Evolutionary conservation across 1,140 invertebrate genomes (phyloP), one percentile per base, ranked within the genome.

Genomic region (Anadara kagoshimensis): DNA sequence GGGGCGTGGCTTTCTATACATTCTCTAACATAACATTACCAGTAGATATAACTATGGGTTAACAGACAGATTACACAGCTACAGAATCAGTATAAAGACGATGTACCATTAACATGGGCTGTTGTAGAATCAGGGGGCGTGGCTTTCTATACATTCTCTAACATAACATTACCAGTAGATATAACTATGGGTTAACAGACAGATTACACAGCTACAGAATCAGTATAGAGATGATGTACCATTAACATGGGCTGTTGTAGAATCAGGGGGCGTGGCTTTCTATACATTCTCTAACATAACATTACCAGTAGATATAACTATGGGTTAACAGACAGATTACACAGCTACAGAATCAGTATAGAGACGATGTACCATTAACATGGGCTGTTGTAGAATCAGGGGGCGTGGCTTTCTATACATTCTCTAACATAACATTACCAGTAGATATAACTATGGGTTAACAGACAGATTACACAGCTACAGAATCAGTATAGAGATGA

Each of bases 381-480:
- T 82, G 86, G 77, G 86, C 86, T 36, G 81, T 86, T n/a, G 81
- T 85, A 16, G 83, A 85, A 49, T 72, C 70, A 74, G n/a, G 87
- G 86, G 26, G 84, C 49, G 80, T 87, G 57, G 79, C 82, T 10
- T 86, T 88, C 70, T 84, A 83, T 41, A 24, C n/a, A 16, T 64
- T 64, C 51, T 51, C 62, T 36, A 18, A 64, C 11, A 29, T 53
- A 12, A 1, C 26, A 5, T 51, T 64, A 20, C 62, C 62, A 4
- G 49, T 41, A 2, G 29, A 36, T 36, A 7, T 36, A 36, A 36
- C 29, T 3, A 36, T 36, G 29, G 29, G 29, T 3, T 36, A 36
- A 36, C n/a, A n/a, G n/a, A n/a, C n/a, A n/a, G n/a, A n/a, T n/a
- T n/a, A n/a, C n/a, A n/a, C 29, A 3, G 29, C 29, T 64, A n/a